Evolutionary conservation across 1,140 invertebrate genomes (phyloP).

Genomic region (Nilaparvata lugens): DNA sequence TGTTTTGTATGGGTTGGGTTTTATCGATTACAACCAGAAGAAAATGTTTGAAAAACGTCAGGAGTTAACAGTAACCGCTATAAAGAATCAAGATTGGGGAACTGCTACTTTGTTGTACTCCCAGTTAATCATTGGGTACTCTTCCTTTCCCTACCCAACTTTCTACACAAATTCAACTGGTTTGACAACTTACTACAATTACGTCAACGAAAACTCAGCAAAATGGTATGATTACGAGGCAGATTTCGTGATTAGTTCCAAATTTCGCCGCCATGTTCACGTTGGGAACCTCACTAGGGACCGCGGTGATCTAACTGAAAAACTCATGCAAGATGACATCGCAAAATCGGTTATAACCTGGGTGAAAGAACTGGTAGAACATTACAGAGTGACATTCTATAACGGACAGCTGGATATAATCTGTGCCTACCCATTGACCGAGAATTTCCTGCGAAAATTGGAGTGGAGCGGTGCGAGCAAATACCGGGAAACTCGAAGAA

Average conservation of each 20-base stretch:
- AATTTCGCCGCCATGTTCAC: conserved; percentile 45
- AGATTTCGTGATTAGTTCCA: conserved; percentile 27
- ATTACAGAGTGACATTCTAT: conserved; percentile 64
- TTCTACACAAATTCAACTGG: conserved; percentile 69
- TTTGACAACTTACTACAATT: conserved; percentile 72
- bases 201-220: conserved; percentile 37
- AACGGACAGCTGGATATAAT: conserved; percentile 81
- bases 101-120: conserved; percentile 7
- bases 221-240: neutral
- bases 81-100: conserved; percentile 2
- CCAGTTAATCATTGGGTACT: conserved; percentile 7
- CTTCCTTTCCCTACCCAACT: conserved; percentile 7
- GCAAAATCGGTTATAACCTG: conserved; percentile 72
- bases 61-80: neutral
- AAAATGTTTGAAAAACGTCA: conserved; percentile 15
- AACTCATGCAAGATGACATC: conserved; percentile 62
- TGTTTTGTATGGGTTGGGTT: conserved; percentile 71
- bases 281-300: conserved; percentile 59
- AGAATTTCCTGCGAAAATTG: conserved; percentile 51
- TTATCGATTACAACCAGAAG: conserved; percentile 20
- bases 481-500: conserved; percentile 34
- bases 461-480: conserved; percentile 36
- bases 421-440: conserved; percentile 66
- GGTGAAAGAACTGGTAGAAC: conserved; percentile 54
- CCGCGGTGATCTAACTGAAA: conserved; percentile 48